Conservation (phyloP, 53 echinoderm and acorn worm species). For the Henricia sp. region DNA sequence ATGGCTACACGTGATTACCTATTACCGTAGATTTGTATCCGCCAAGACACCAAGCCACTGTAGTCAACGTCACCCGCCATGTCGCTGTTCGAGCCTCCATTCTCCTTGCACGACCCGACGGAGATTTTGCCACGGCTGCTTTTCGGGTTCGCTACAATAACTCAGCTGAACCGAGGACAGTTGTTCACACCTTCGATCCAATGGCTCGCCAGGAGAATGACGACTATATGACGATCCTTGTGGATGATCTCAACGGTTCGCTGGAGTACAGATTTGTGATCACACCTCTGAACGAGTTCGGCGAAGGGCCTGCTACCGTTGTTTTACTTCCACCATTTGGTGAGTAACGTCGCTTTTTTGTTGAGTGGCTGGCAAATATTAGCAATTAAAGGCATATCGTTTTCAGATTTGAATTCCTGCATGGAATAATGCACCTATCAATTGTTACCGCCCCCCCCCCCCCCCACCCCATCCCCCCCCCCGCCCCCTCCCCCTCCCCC, state of each 20-base stretch:
- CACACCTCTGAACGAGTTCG: slow-evolving; percentile 11
- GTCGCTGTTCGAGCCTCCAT: not conserved
- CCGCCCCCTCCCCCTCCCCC: no score
- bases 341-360: no score
- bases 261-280: slow-evolving; percentile 1
- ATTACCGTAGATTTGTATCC: slow-evolving; percentile 7
- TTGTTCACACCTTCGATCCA: not conserved
- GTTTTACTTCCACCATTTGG: not conserved
- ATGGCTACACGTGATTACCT: no score
- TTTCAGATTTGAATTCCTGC: no score
- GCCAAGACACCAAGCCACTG: not conserved
- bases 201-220: not conserved
- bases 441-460: no score
- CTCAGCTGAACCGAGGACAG: not conserved
- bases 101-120: not conserved
- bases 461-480: no score
- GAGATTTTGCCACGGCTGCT: not conserved
- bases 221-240: not conserved
- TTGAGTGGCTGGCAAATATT: no score
- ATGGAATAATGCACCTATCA: no score
- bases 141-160: slow-evolving; percentile 19
- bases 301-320: not conserved
- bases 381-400: no score
- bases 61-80: slow-evolving; percentile 3
- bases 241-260: not conserved